A percentile compares a stretch with the other conserved stretches of the same genome.
Conservation (phyloP, 2,113 vertebrate species). For the Phyllostomus discolor region DNA sequence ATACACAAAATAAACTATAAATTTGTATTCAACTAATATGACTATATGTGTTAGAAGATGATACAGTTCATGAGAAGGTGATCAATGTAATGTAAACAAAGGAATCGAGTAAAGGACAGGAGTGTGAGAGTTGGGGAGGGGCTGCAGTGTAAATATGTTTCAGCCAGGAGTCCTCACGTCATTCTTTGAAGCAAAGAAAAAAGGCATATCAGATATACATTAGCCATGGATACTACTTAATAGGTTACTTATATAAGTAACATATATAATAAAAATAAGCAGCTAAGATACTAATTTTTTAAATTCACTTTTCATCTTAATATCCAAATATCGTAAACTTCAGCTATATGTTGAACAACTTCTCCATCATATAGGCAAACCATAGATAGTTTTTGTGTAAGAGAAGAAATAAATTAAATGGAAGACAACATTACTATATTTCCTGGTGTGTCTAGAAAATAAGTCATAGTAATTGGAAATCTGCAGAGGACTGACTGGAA, state of each 20-base stretch:
- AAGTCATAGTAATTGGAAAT: conserved; percentile 64
- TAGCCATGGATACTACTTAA: not conserved
- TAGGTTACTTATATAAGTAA: not conserved
- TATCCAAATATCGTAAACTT: conserved; percentile 11
- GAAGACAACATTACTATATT: conserved; percentile 42
- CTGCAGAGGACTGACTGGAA: conserved; percentile 52
- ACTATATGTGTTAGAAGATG: not conserved
- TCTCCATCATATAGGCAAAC: not conserved
- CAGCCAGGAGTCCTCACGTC: not conserved
- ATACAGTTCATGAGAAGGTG: not conserved
- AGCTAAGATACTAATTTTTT: not conserved
- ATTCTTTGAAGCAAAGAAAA: not conserved
- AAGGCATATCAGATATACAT: not conserved
- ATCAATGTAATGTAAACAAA: not conserved
- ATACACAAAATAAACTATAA: not conserved
- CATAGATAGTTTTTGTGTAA: not conserved
- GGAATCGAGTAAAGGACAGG: not conserved
- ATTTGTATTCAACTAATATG: not conserved
- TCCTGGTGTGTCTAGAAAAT: conserved; percentile 56
- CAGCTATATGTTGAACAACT: conserved; percentile 3
- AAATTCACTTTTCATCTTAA: conserved; percentile 33
- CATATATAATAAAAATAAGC: conserved; percentile 10
- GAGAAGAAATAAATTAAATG: conserved; percentile 39
- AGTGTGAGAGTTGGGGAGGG: not conserved
- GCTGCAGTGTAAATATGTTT: not conserved